These are phyloP conservation scores for Leptatherina wallacei DNA, from an alignment of 2,797 vertebrate genomes.

Conservation along the genomic window DNA sequence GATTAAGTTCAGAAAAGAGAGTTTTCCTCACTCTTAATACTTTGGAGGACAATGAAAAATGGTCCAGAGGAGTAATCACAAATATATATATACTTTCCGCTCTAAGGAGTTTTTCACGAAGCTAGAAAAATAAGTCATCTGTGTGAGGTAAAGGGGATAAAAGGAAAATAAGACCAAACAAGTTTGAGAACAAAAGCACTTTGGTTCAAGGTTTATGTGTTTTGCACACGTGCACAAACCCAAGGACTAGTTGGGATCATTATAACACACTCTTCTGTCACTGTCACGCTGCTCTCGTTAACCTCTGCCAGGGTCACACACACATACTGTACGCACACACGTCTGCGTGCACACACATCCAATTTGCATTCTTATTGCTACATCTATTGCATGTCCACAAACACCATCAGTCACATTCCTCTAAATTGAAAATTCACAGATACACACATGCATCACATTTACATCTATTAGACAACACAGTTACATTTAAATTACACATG, in stretches of 20 bases:
- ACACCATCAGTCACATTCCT: constrained; percentile 65
- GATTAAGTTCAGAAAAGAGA: constrained; percentile 2
- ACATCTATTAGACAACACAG: constrained; percentile 59
- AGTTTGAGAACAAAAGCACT: constrained; percentile 29
- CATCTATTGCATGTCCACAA: constrained; percentile 53
- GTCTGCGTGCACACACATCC: constrained; percentile 32
- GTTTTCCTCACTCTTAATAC: background rate
- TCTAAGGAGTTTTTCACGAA: background rate
- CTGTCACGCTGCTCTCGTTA: constrained; percentile 66
- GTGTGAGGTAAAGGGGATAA: background rate
- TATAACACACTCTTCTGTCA: constrained; percentile 64
- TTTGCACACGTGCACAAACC: constrained; percentile 17
- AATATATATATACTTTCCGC: background rate
- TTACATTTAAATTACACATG: constrained; percentile 50
- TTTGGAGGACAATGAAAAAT: constrained; percentile 6
- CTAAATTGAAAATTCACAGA: constrained; percentile 68
- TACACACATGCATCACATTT: constrained; percentile 65
- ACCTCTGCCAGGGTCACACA: constrained; percentile 66
- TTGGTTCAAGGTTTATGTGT: constrained; percentile 58
- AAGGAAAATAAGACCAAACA: background rate
- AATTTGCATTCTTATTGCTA: constrained; percentile 71
- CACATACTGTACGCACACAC: constrained; percentile 42
- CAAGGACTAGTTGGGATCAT: constrained; percentile 63
- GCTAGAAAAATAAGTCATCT: background rate
- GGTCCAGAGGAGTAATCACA: constrained; percentile 3